Percentiles rank a stretch among this genome's conserved stretches.
phyloP scores from a whole-genome alignment of 2,888 invertebrate species.

The Crocallis elinguaria region DNA sequence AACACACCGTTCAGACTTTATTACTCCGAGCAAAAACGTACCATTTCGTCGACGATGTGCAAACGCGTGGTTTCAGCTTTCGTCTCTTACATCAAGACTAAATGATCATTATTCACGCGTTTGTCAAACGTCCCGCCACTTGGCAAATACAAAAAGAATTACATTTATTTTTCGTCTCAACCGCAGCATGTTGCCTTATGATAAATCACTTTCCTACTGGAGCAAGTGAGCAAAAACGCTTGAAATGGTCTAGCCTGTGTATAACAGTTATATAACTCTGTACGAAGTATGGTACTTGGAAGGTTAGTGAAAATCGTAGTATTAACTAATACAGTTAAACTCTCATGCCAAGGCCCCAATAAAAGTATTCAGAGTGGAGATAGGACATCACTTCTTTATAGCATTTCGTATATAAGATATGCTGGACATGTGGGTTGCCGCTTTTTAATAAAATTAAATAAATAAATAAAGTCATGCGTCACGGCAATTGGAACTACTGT shows the following conservation, averaged over 20 bases:
- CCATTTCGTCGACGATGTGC: background rate
- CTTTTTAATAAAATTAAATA: too few relatives aligned
- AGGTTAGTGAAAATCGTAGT: too few relatives aligned
- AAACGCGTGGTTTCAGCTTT: conserved; percentile 1
- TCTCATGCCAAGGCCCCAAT: too few relatives aligned
- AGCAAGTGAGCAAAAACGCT: conserved; percentile 30
- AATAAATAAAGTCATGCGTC: too few relatives aligned
- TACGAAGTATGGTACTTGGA: too few relatives aligned
- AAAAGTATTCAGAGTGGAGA: too few relatives aligned
- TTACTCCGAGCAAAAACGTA: background rate
- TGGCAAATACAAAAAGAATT: conserved; percentile 78
- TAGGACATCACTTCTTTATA: too few relatives aligned
- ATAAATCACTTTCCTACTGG: conserved; percentile 70
- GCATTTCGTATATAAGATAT: too few relatives aligned
- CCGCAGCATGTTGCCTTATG: conserved; percentile 75
- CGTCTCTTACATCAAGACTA: conserved; percentile 19
- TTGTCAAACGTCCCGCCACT: conserved; percentile 71
- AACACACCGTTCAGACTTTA: background rate
- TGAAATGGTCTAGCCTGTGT: conserved; percentile 40
- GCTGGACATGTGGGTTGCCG: too few relatives aligned
- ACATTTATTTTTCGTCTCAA: conserved; percentile 79
- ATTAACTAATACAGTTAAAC: too few relatives aligned
- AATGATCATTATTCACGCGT: conserved; percentile 71
- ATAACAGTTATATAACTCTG: conserved; percentile 6
- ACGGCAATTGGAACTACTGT: too few relatives aligned